Percentiles rank a stretch among this genome's conserved stretches.
phyloP scores from a whole-genome alignment of 2,113 vertebrate genomes.

The Candoia aspera region DNA sequence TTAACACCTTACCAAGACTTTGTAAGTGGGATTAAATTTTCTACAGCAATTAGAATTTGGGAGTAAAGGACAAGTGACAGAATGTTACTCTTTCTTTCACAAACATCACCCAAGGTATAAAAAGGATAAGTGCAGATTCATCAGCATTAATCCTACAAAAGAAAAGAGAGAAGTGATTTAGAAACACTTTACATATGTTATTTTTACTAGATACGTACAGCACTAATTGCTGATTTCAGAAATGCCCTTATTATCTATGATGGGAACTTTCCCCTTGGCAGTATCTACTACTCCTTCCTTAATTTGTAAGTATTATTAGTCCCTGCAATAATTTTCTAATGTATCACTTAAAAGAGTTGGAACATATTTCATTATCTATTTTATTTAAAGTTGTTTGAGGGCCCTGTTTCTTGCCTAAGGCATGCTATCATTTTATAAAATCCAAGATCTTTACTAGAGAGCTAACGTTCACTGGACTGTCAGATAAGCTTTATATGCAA shows the following conservation, averaged over 20 bases:
- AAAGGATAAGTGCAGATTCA: conserved; percentile 41
- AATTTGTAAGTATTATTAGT: conserved; percentile 41
- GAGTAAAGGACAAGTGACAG: conserved; percentile 53
- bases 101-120: conserved; percentile 45
- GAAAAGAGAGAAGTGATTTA: not conserved
- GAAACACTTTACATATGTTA: conserved; percentile 38
- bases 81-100: conserved; percentile 45
- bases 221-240: conserved; percentile 22
- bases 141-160: conserved; percentile 39
- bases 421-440: not conserved
- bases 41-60: conserved; percentile 55
- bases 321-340: conserved; percentile 30
- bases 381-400: conserved; percentile 1
- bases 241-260: conserved; percentile 44
- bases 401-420: not conserved
- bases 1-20: conserved; percentile 23
- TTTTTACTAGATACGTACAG: conserved; percentile 13
- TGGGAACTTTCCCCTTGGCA: not conserved
- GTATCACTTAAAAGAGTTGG: conserved; percentile 33
- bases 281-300: not conserved
- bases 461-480: not conserved
- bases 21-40: conserved; percentile 34
- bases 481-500: not conserved
- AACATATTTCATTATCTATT: conserved; percentile 21
- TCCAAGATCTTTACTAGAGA: not conserved